These are phyloP conservation scores for Bombylius discolor DNA, from an alignment of 2,888 invertebrate species.

Conservation along the genomic window DNA sequence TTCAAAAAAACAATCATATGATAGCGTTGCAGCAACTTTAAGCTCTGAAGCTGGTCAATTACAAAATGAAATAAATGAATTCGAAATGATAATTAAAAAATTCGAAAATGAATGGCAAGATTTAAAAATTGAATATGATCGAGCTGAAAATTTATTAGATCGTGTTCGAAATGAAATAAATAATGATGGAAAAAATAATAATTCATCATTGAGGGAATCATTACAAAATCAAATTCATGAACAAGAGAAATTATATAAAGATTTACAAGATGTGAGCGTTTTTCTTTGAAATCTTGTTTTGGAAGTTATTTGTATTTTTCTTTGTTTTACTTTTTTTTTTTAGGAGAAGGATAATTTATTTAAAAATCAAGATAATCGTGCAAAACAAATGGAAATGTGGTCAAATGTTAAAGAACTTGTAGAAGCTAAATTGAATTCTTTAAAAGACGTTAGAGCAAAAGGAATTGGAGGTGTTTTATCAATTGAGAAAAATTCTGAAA, in stretches of 20 bases:
- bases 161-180: constrained; percentile 14
- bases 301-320: background rate
- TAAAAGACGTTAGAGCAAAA: constrained; percentile 13
- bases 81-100: constrained; percentile 13
- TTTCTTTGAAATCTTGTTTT: background rate
- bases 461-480: constrained; percentile 16
- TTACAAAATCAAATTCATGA: constrained; percentile 16
- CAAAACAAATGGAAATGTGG: constrained; percentile 16
- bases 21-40: constrained; percentile 14
- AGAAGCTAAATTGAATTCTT: constrained; percentile 15
- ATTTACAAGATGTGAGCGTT: constrained; percentile 13
- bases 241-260: constrained; percentile 12
- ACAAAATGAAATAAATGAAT: constrained; percentile 13
- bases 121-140: constrained; percentile 13
- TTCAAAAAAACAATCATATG: constrained; percentile 16
- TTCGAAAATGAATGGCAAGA: constrained; percentile 16
- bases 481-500: constrained; percentile 16
- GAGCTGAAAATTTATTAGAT: constrained; percentile 16
- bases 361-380: constrained; percentile 12
- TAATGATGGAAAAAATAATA: constrained; percentile 1
- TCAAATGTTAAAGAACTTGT: constrained; percentile 14
- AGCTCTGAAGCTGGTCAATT: constrained; percentile 14
- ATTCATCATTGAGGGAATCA: constrained; percentile 14
- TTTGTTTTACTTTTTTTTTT: background rate
- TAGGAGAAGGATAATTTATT: constrained; percentile 14